Evolutionary conservation across 2,888 invertebrate genomes (phyloP), one percentile per base, ranked within the genome.

Genomic region (Ptilodon capucinus): DNA sequence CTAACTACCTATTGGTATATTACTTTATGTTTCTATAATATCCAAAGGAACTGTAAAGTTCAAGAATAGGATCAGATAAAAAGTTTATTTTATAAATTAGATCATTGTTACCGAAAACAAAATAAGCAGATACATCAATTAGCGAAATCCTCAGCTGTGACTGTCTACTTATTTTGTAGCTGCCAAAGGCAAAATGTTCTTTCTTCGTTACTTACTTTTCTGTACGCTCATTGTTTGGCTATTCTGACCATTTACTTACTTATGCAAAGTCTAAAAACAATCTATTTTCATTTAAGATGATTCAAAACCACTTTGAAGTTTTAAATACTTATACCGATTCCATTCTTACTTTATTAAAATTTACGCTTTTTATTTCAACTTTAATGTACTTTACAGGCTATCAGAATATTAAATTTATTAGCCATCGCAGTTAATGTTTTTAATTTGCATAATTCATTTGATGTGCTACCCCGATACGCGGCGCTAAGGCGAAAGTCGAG

Each of bases 401-500:
- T 40, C 23, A 17, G 14, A 52, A 47, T 48, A 47, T 54, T 2
- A 35, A 47, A 40, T 38, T 52, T 42, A 50, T 50, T 46, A 39
- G 46, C 44, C 51, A 47, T 55, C 56, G 40, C 42, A 54, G 46
- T 51, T 46, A 51, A 59, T 53, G 50, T 62, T 53, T 41, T 30
- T 41, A 57, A 68, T 67, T 69, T 68, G 48, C 68, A 69, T 70
- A 67, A 68, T 65, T 60, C 51, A 49, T 64, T 53, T 61, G 58
- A 64, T 67, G 58, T 55, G 46, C 50, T 43, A 50, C 44, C 40
- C 47, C 57, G 48, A 48, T 48, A 58, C 48, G 48, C 44, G 39
- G 49, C 44, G 39, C 43, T 59, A 64, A 28, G 47, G 48, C 53
- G 17, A 1, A n/a, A 14, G 55, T 64, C 40, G 58, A 75, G 66